phyloP scores from a whole-genome alignment of 2,797 vertebrate genomes.

The Sorex maritimensis region DNA sequence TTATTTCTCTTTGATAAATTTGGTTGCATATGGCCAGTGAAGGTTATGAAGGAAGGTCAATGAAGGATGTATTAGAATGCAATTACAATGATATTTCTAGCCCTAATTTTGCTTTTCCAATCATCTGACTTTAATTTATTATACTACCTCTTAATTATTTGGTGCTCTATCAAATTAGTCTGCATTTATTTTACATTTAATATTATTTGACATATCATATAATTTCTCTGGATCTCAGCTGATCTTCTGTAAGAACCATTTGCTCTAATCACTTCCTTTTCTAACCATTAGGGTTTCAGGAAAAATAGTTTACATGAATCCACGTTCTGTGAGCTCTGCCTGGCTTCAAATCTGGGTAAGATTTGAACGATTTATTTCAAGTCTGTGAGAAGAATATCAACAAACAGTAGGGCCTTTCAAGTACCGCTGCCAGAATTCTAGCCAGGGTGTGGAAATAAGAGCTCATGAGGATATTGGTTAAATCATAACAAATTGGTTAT shows the following conservation, averaged over 20 bases:
- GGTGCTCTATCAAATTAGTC: too few relatives aligned
- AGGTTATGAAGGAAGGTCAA: background rate
- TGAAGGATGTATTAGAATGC: background rate
- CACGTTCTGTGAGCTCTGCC: background rate
- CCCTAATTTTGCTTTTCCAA: background rate
- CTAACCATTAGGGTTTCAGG: background rate
- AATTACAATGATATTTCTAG: background rate
- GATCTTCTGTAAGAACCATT: background rate
- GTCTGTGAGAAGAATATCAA: background rate
- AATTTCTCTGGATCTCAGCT: background rate
- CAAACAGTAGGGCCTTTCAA: background rate
- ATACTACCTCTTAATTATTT: too few relatives aligned
- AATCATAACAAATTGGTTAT: background rate
- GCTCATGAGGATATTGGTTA: background rate
- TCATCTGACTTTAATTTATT: constrained; percentile 1
- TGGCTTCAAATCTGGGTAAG: background rate
- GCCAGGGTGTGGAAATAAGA: background rate
- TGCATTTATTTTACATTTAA: too few relatives aligned
- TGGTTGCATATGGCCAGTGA: background rate
- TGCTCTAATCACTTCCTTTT: background rate
- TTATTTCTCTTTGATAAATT: background rate
- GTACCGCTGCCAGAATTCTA: background rate
- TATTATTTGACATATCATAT: background rate
- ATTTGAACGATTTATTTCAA: background rate
- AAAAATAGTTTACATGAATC: background rate